Conservation (phyloP, 2,797 vertebrate species). For the Petrocephalus schoutedeni region DNA sequence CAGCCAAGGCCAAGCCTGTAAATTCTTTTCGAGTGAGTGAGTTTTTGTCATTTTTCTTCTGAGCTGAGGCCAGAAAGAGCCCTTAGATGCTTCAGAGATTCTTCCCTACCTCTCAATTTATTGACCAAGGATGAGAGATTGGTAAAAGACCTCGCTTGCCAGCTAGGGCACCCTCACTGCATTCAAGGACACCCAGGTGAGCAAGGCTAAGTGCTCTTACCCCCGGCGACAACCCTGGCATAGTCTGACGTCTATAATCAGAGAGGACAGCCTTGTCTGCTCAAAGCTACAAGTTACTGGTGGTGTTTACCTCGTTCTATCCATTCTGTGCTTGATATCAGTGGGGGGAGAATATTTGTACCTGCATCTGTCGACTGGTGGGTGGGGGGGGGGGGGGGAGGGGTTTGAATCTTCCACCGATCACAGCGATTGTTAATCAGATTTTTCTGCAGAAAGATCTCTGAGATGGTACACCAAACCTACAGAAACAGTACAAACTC, state of each 20-base stretch:
- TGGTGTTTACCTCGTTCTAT: neutral
- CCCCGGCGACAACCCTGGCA: neutral
- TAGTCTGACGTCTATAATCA: neutral
- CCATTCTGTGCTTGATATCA: neutral
- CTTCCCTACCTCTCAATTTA: neutral
- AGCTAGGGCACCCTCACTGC: neutral
- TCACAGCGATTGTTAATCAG: neutral
- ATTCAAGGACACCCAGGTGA: neutral
- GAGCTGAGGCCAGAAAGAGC: neutral
- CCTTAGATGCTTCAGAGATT: neutral
- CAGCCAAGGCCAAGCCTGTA: neutral
- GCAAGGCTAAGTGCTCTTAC: neutral
- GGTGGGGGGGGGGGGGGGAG: neutral
- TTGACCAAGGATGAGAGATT: neutral
- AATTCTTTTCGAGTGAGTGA: neutral
- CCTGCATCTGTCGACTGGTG: neutral
- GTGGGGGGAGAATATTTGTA: neutral
- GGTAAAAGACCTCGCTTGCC: neutral
- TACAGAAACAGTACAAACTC: neutral
- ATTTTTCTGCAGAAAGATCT: neutral
- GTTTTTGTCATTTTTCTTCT: neutral
- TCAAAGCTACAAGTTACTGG: neutral
- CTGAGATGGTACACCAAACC: neutral
- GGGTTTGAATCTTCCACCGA: neutral
- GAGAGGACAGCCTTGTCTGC: neutral